These are phyloP conservation scores for Lophius piscatorius DNA, from an alignment of 2,113 vertebrate species.

Conservation along the genomic window DNA sequence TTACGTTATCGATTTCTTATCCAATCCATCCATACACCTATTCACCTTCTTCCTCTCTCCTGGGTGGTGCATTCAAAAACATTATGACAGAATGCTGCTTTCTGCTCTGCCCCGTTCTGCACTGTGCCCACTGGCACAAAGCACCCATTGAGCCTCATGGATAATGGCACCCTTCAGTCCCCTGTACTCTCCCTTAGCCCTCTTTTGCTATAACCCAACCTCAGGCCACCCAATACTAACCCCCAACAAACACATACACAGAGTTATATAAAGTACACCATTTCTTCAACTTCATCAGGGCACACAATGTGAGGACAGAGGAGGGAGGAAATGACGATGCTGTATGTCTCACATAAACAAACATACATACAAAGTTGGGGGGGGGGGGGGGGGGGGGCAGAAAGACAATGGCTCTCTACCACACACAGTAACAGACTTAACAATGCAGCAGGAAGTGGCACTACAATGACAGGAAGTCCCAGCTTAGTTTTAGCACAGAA, in stretches of 20 bases:
- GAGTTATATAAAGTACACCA: neutral
- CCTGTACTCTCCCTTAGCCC: conserved; percentile 24
- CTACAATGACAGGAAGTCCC: conserved; percentile 62
- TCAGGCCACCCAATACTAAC: conserved; percentile 25
- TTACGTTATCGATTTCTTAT: no score
- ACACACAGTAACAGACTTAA: neutral
- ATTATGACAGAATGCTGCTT: conserved; percentile 68
- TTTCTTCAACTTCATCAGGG: conserved; percentile 3
- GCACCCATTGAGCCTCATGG: conserved; percentile 68
- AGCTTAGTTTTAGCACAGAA: conserved; percentile 25
- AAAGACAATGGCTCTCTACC: conserved; percentile 31
- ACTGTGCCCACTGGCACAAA: conserved; percentile 63
- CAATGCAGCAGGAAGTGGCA: conserved; percentile 63
- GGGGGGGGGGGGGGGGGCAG: conserved; percentile 2
- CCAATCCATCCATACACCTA: neutral
- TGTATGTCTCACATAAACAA: conserved; percentile 65
- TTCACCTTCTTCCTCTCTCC: neutral
- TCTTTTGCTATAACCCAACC: conserved; percentile 36
- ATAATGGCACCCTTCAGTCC: conserved; percentile 79
- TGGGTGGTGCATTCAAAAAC: conserved; percentile 46
- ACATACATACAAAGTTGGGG: conserved; percentile 35
- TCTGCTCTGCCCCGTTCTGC: conserved; percentile 36
- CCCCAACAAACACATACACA: conserved; percentile 23
- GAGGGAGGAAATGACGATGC: conserved; percentile 3
- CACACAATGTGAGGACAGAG: neutral